Base-by-base conservation (phyloP, 2,113 vertebrate genomes). In the Apistogramma diplotaenia region DNA sequence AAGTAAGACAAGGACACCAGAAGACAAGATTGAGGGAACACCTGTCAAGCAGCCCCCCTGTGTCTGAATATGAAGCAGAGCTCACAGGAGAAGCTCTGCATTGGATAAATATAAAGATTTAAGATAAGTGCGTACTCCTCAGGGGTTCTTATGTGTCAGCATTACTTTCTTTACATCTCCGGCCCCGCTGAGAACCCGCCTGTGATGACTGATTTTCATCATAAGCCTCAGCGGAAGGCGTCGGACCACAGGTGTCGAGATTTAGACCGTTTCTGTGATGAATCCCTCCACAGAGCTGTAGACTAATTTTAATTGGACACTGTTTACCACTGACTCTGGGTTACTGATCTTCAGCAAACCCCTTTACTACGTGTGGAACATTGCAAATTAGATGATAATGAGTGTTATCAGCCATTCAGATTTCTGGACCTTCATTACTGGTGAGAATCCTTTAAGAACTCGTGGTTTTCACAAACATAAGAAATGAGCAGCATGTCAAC, bases 251-350 rank as follows among this genome's bases (percentile, higher is more conserved):
- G 74, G 67, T 21, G 19, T 4, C 3, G 18, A 77, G 86, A 76
- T 82, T 79, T 74, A 79, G 60, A 86, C 76, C 0, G 6, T 82
- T 77, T 55, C 62, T 35, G 54, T 5, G 56, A 85, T 80, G 72
- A 89, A 82, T 82, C 81, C 60, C 82, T 6, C 55, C 2, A 8
- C 51, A 27, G 75, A 51, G 49, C 59, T 23, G 37, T 70, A 5
- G 62, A 62, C 31, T 21, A 8, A 74, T 57, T 53, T 76, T 27
- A 80, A 55, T 67, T 51, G 51, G 60, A 74, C 59, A 60, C 60
- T 1, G 56, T 76, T 82, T 55, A 55, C 25, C 49, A 55, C 56
- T n/a, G 19, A 46, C 57, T 70, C 25, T 11, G 1, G n/a, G 18
- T 31, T 78, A 73, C 77, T 74, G 76, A 84, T 82, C 54, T 25